These are phyloP conservation scores for Tanypteryx hageni DNA, from an alignment of 2,888 invertebrate genomes.

Conservation along the genomic window DNA sequence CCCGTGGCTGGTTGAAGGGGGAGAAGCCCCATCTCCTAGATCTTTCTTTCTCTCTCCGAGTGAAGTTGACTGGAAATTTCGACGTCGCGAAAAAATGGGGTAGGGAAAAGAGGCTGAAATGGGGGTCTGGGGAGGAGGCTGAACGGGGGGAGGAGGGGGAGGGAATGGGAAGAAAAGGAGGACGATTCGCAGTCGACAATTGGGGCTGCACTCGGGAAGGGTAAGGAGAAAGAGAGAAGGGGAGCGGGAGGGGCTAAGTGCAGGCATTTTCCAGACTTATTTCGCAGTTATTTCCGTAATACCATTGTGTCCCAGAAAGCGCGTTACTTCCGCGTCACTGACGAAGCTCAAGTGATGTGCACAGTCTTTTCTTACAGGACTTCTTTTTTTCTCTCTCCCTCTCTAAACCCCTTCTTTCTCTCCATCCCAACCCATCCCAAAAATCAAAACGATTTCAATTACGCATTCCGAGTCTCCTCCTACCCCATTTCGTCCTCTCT, in stretches of 20 bases:
- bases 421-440: not conserved
- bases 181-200: constrained; percentile 9
- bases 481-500: not conserved
- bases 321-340: constrained; percentile 61
- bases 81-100: constrained; percentile 35
- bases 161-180: not conserved
- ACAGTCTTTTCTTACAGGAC: constrained; percentile 21
- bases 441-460: constrained; percentile 60
- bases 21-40: not conserved
- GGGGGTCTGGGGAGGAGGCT: not conserved
- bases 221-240: not conserved
- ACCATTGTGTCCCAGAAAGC: constrained; percentile 57
- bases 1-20: not conserved
- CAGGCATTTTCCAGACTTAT: constrained; percentile 65
- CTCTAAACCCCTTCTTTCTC: not conserved
- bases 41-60: not conserved
- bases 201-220: not conserved
- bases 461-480: not conserved
- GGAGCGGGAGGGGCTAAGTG: constrained; percentile 63
- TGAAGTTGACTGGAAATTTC: constrained; percentile 66
- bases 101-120: not conserved
- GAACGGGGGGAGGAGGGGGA: not conserved
- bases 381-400: not conserved
- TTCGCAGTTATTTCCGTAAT: constrained; percentile 65
- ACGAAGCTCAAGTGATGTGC: constrained; percentile 58